Evolutionary conservation across 2,113 vertebrate genomes (phyloP).

Genomic region (Brevimyrus niger): DNA sequence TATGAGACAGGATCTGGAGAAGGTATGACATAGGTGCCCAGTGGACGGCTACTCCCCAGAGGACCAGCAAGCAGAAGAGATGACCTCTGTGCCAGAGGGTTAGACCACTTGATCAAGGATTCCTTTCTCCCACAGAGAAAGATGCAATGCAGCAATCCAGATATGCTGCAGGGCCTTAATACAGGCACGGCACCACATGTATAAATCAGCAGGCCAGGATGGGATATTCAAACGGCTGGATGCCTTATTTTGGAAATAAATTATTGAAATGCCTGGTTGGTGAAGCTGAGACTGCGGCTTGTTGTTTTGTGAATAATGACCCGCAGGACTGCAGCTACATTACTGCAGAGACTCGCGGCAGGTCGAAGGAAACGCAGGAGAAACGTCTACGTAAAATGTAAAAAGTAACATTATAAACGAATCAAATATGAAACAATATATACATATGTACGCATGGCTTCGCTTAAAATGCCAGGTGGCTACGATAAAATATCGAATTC

Average conservation of each 20-base stretch:
- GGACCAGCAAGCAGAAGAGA: neutral
- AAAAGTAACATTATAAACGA: neutral
- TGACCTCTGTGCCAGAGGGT: slow-evolving; percentile 4
- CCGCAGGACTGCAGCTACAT: neutral
- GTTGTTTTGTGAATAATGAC: neutral
- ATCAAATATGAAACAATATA: neutral
- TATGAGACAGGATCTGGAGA: neutral
- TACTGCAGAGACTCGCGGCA: neutral
- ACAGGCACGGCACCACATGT: neutral
- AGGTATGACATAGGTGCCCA: neutral
- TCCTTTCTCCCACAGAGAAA: neutral
- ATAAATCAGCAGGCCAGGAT: neutral
- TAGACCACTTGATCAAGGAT: neutral
- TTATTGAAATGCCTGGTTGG: neutral
- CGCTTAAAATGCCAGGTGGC: neutral
- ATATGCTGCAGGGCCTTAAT: neutral
- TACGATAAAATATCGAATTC: neutral
- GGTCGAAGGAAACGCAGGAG: neutral
- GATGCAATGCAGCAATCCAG: neutral
- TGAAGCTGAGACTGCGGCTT: neutral
- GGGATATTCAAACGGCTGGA: neutral
- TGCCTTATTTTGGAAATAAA: neutral
- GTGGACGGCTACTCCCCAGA: neutral
- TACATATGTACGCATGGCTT: neutral
- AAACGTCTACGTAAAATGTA: neutral